Percentiles rank a stretch among this genome's conserved stretches.
Conservation (phyloP, 1,140 invertebrate genomes). For the Aphidius ervi region DNA sequence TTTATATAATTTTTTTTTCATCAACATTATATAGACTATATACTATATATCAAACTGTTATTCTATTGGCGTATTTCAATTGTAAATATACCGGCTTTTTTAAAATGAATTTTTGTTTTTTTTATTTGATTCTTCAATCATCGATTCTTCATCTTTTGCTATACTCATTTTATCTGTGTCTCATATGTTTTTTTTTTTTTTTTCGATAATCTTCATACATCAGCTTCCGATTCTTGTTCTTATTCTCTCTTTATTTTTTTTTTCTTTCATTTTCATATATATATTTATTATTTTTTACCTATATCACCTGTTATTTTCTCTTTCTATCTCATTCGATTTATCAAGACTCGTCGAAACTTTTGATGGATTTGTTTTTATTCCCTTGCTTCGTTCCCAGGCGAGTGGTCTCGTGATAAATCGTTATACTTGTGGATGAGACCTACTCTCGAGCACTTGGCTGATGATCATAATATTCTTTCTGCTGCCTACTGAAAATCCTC, state of each 20-base stretch:
- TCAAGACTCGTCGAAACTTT: slow-evolving; percentile 31
- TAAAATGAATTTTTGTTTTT: background rate
- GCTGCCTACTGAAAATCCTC: background rate
- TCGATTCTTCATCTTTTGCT: background rate
- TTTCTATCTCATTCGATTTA: slow-evolving; percentile 7
- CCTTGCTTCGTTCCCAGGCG: slow-evolving; percentile 22
- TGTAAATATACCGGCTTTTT: too few relatives aligned
- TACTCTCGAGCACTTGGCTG: slow-evolving; percentile 4
- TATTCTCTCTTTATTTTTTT: background rate
- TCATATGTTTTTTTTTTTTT: background rate
- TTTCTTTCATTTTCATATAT: background rate
- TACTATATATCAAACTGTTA: too few relatives aligned
- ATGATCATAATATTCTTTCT: slow-evolving; percentile 7
- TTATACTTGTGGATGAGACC: slow-evolving; percentile 7
- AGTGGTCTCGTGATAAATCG: slow-evolving; percentile 22
- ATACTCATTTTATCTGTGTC: slow-evolving; percentile 2
- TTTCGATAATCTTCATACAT: background rate
- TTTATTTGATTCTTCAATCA: background rate
- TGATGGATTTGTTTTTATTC: slow-evolving; percentile 31
- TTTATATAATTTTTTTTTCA: background rate
- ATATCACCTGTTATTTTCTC: slow-evolving; percentile 10
- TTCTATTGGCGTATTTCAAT: too few relatives aligned
- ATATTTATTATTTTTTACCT: background rate
- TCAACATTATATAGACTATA: background rate
- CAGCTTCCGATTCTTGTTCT: background rate